These are phyloP conservation scores for Plemyria rubiginata DNA, from an alignment of 2,888 invertebrate species.

Conservation along the genomic window DNA sequence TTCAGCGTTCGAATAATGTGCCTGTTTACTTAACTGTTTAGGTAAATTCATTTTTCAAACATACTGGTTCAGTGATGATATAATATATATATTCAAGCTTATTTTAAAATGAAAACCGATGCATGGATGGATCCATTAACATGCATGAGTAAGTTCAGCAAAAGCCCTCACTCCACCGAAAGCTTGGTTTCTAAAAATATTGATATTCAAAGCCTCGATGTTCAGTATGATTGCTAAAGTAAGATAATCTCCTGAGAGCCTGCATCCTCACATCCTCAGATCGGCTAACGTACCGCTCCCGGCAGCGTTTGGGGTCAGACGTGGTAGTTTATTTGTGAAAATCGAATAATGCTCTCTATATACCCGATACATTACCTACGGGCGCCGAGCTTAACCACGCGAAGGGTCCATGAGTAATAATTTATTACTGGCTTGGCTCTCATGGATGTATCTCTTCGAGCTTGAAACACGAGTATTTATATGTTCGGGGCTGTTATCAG, in stretches of 20 bases:
- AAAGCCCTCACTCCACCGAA: neutral
- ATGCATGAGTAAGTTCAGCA: neutral
- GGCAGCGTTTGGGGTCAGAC: conserved; percentile 26
- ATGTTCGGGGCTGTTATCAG: conserved; percentile 45
- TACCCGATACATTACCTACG: conserved; percentile 71
- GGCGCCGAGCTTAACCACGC: conserved; percentile 67
- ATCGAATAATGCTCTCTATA: conserved; percentile 60
- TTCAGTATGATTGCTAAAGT: conserved; percentile 23
- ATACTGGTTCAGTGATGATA: neutral
- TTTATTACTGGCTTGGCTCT: conserved; percentile 68
- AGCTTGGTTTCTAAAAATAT: conserved; percentile 11
- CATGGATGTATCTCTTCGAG: conserved; percentile 49
- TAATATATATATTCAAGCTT: neutral
- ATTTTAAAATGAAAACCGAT: neutral
- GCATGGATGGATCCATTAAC: neutral
- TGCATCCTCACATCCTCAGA: conserved; percentile 16
- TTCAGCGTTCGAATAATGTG: neutral
- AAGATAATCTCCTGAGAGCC: conserved; percentile 27
- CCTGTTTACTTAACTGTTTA: neutral
- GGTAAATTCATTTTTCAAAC: neutral
- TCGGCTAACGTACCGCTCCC: conserved; percentile 15
- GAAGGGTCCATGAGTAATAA: conserved; percentile 75
- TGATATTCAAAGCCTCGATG: conserved; percentile 15
- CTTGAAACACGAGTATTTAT: conserved; percentile 52
- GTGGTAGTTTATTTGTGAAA: conserved; percentile 62